These are phyloP conservation scores for Trichacis sp. DNA, from an alignment of 2,888 invertebrate genomes.

Conservation along the genomic window DNA sequence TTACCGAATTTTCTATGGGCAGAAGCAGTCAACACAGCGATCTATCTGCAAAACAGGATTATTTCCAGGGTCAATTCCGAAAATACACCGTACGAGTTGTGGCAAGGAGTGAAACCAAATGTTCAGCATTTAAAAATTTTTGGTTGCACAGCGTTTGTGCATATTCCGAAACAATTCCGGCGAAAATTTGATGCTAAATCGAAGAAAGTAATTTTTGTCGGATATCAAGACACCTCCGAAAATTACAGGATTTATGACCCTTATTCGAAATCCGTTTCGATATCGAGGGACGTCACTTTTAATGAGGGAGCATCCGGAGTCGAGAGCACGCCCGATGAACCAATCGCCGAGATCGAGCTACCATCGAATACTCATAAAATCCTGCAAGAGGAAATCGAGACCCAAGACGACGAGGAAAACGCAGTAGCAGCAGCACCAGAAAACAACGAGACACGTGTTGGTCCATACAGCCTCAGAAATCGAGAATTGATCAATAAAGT, in stretches of 20 bases:
- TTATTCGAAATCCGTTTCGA: neutral
- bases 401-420: too few species aligned
- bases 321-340: too few species aligned
- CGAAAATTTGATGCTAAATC: slow-evolving; percentile 2
- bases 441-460: too few species aligned
- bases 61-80: slow-evolving; percentile 43
- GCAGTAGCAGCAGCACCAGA: too few species aligned
- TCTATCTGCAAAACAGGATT: slow-evolving; percentile 45
- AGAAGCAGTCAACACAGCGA: slow-evolving; percentile 43
- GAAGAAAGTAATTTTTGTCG: slow-evolving; percentile 5
- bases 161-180: slow-evolving; percentile 6
- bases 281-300: too few species aligned
- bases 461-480: too few species aligned
- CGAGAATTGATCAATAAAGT: too few species aligned
- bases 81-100: slow-evolving; percentile 49
- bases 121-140: slow-evolving; percentile 45
- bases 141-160: slow-evolving; percentile 19
- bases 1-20: slow-evolving; percentile 38
- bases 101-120: slow-evolving; percentile 42
- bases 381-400: too few species aligned
- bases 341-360: too few species aligned
- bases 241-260: neutral
- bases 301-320: too few species aligned
- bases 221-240: neutral
- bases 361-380: too few species aligned